These are phyloP conservation scores for Cephus runcator DNA, from an alignment of 2,888 invertebrate genomes.

Conservation along the genomic window DNA sequence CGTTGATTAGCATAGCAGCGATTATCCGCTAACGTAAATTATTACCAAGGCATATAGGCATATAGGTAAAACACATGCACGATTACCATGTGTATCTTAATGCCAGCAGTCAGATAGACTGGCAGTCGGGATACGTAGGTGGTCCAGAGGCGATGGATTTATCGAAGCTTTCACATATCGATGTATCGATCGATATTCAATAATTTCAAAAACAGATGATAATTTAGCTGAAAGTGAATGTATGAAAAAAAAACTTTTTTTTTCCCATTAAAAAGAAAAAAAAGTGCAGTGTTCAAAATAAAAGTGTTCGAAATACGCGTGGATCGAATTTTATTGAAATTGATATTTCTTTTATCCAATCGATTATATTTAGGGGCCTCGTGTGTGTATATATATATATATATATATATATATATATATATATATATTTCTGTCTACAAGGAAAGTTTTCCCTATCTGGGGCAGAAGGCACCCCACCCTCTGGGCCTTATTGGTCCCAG, in stretches of 20 bases:
- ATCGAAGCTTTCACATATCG: background rate
- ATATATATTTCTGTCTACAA: slow-evolving; percentile 19
- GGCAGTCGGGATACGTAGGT: slow-evolving; percentile 17
- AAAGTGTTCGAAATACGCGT: background rate
- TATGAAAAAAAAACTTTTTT: too few relatives aligned
- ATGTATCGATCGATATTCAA: background rate
- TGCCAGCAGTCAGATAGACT: slow-evolving; percentile 28
- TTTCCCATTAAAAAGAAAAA: too few relatives aligned
- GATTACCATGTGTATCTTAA: slow-evolving; percentile 26
- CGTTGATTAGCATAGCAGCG: slow-evolving; percentile 39
- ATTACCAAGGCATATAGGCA: slow-evolving; percentile 27
- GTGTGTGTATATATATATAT: slow-evolving; percentile 1
- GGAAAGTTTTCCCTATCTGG: slow-evolving; percentile 48
- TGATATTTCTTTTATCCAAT: background rate
- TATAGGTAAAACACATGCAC: slow-evolving; percentile 32
- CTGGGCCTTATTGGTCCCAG: background rate
- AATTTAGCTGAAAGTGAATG: background rate
- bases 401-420: background rate
- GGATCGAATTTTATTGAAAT: background rate
- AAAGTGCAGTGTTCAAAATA: background rate
- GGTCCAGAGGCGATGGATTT: background rate
- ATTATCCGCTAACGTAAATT: slow-evolving; percentile 31
- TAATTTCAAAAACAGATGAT: background rate
- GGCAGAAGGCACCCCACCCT: slow-evolving; percentile 30
- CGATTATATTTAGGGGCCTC: background rate